Percentiles rank a stretch among this genome's conserved stretches.
These are phyloP conservation scores for Haliaeetus leucogaster DNA, from an alignment of 2,113 vertebrate genomes.

Conservation along the genomic window DNA sequence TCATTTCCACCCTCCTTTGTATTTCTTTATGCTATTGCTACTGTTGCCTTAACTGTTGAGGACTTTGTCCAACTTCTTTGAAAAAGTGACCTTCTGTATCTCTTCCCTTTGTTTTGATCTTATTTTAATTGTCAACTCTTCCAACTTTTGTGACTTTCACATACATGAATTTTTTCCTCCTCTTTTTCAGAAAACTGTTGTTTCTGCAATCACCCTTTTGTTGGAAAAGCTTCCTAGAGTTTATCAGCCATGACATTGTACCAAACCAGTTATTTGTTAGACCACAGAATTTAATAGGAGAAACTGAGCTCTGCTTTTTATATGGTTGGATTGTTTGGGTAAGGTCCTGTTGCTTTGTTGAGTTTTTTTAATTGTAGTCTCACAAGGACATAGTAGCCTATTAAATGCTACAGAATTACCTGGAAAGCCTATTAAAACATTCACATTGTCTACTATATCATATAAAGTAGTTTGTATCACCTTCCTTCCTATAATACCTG, in stretches of 20 bases:
- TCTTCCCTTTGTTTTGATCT: neutral
- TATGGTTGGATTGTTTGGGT: neutral
- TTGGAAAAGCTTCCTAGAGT: neutral
- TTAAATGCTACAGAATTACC: neutral
- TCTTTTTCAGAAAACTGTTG: neutral
- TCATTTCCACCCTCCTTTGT: neutral
- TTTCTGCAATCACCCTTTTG: neutral
- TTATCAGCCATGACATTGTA: neutral
- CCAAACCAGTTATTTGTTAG: neutral
- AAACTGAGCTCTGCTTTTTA: neutral
- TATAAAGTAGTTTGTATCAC: neutral
- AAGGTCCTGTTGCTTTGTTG: neutral
- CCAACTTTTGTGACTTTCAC: neutral
- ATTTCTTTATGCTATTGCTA: neutral
- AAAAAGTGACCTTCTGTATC: neutral
- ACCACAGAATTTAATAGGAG: neutral
- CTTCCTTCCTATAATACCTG: neutral
- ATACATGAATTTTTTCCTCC: neutral
- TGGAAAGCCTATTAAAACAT: neutral
- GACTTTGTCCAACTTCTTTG: neutral
- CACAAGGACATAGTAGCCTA: neutral
- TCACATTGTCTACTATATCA: neutral
- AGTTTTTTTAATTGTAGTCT: neutral
- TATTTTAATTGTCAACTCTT: neutral
- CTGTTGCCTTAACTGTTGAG: neutral